Evolutionary conservation across 2,888 invertebrate species (phyloP).

Genomic region (Papilio elwesi): DNA sequence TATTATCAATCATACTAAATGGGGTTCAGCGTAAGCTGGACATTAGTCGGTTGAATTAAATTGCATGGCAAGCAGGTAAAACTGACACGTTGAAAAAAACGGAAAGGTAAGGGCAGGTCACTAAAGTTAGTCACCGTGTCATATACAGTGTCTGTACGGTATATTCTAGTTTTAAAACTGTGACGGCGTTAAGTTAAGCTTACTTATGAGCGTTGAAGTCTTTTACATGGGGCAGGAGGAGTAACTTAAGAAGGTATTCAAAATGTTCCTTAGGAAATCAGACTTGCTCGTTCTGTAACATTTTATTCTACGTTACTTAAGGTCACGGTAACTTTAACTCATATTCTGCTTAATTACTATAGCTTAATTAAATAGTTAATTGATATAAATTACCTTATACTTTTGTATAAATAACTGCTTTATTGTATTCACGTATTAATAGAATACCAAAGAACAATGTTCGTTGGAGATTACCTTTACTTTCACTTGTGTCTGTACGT

Average conservation of each 20-base stretch:
- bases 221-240: not conserved
- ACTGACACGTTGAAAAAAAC: no score
- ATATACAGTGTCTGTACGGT: no score
- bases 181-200: no score
- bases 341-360: not conserved
- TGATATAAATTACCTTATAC: constrained; percentile 14
- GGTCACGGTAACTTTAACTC: not conserved
- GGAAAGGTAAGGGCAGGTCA: no score
- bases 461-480: constrained; percentile 42
- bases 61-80: no score
- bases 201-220: not conserved
- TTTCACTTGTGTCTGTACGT: constrained; percentile 44
- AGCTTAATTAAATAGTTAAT: not conserved
- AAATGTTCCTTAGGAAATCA: not conserved
- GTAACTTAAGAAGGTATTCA: not conserved
- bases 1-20: no score
- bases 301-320: no score
- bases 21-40: no score
- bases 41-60: no score
- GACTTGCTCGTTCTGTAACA: not conserved
- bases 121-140: no score
- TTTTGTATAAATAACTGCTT: not conserved
- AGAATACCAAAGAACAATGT: constrained; percentile 19
- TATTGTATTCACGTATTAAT: constrained; percentile 7
- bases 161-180: no score